Base-by-base conservation (phyloP, 1,140 invertebrate species). In the Bombus huntii region DNA sequence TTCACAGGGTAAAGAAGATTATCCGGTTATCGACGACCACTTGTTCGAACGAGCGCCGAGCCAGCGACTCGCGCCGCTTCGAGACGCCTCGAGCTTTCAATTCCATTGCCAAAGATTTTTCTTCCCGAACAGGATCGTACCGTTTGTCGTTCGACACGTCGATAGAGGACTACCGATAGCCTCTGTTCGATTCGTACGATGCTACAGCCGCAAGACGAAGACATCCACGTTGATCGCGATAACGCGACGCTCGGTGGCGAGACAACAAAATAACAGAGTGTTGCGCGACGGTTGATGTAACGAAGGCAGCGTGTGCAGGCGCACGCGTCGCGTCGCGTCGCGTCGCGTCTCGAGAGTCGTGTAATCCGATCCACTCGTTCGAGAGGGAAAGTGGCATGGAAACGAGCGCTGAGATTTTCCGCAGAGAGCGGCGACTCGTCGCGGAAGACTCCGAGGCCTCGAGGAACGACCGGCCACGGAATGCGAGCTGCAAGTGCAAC, bases 1-100 rank as follows among this genome's bases (percentile, higher is more conserved):
- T 57, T 31, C 72, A 3, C 37, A 42, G 37, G 88, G 72, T 88
- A 90, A 86, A 53, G 78, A 81, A 86, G 87, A 37, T 66, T 22
- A 22, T 81, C 31, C 59, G 42, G 70, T 90, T 88, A 86, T 85
- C 86, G 71, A 39, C 82, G 70, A 87, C 83, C 71, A 85, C 82
- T 76, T 85, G 82, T 81, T 87, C 74, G n/a, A 65, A 44, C 68
- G 28, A 15, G 3, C 5, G 2, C 0, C 39, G 9, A 70, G 37
- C 28, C 31, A 47, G n/a, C 34, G 28, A 37, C 15, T 25, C 22
- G 0, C 22, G 34, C 10, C 10, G 47, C 18, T 22, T 22, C 47
- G 0, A 57, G 15, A 0, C n/a, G 8, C 2, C 15, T 9, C 25
- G 37, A 37, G 28, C 15, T n/a, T 18, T 2, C 2, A 42, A 72